Conservation (phyloP, 2,113 vertebrate genomes). For the Zootoca vivipara region DNA sequence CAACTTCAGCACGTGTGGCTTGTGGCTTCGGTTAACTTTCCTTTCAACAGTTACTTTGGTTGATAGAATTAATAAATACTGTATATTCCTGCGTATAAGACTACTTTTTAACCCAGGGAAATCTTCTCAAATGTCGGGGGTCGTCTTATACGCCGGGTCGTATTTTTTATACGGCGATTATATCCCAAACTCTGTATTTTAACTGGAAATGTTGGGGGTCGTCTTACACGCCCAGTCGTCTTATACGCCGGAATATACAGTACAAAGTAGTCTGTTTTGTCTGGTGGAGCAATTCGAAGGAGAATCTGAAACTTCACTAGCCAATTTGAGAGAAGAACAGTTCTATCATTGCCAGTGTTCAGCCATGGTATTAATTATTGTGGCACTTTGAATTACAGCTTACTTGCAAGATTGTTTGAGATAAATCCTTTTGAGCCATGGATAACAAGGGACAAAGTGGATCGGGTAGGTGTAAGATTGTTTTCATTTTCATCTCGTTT, state of each 20-base stretch:
- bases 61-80: not conserved
- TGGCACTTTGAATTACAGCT: conserved; percentile 68
- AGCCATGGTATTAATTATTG: not conserved
- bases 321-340: not conserved
- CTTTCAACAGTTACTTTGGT: not conserved
- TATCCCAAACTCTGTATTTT: too few relatives aligned
- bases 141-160: too few relatives aligned
- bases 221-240: too few relatives aligned
- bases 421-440: conserved; percentile 89
- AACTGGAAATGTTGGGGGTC: too few relatives aligned
- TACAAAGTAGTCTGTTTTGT: conserved; percentile 19
- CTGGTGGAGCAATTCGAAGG: not conserved
- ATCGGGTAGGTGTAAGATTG: conserved; percentile 81
- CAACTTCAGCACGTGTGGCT: not conserved
- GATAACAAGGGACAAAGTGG: conserved; percentile 90
- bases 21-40: not conserved
- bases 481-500: not conserved
- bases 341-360: not conserved
- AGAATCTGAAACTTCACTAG: not conserved
- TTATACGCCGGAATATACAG: too few relatives aligned
- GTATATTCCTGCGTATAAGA: too few relatives aligned
- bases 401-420: conserved; percentile 82
- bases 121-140: too few relatives aligned
- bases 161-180: too few relatives aligned
- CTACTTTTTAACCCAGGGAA: too few relatives aligned